Percentiles rank a stretch among this genome's conserved stretches.
These are phyloP conservation scores for Zaprionus vittiger DNA, from an alignment of 1,140 invertebrate genomes.

Conservation along the genomic window DNA sequence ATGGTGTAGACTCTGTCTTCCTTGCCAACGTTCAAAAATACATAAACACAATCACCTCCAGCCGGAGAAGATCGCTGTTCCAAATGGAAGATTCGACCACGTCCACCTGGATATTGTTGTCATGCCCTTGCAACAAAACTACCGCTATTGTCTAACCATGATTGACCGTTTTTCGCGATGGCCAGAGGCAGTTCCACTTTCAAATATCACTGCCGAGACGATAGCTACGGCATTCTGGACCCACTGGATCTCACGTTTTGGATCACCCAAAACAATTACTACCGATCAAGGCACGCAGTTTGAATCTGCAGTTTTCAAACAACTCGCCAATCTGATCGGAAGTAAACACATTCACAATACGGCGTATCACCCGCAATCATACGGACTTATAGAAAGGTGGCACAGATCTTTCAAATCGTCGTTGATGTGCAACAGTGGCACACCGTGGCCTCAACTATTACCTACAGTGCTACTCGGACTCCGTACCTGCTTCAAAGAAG, in stretches of 20 bases:
- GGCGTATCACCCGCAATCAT: conserved; percentile 77
- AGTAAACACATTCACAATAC: conserved; percentile 52
- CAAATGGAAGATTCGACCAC: conserved; percentile 50
- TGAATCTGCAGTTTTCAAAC: conserved; percentile 55
- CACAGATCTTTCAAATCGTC: conserved; percentile 82
- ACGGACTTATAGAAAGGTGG: conserved; percentile 69
- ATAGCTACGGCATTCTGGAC: conserved; percentile 64
- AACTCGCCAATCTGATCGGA: conserved; percentile 54
- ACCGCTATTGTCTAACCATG: conserved; percentile 56
- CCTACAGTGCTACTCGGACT: not conserved
- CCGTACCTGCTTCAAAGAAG: not conserved
- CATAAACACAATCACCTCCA: too few species aligned
- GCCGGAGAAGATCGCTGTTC: too few species aligned
- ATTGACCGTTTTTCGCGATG: conserved; percentile 82
- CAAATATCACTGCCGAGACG: conserved; percentile 67
- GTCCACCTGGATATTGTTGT: conserved; percentile 76
- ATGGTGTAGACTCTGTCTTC: too few species aligned
- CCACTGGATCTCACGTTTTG: conserved; percentile 69
- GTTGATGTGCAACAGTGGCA: conserved; percentile 29
- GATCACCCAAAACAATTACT: conserved; percentile 59
- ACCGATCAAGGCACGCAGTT: conserved; percentile 81
- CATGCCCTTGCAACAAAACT: conserved; percentile 44
- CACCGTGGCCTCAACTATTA: not conserved
- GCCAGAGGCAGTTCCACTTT: conserved; percentile 78
- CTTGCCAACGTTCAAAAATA: too few species aligned